Conservation (phyloP, 2,888 invertebrate species). For the Ellobium chinense region DNA sequence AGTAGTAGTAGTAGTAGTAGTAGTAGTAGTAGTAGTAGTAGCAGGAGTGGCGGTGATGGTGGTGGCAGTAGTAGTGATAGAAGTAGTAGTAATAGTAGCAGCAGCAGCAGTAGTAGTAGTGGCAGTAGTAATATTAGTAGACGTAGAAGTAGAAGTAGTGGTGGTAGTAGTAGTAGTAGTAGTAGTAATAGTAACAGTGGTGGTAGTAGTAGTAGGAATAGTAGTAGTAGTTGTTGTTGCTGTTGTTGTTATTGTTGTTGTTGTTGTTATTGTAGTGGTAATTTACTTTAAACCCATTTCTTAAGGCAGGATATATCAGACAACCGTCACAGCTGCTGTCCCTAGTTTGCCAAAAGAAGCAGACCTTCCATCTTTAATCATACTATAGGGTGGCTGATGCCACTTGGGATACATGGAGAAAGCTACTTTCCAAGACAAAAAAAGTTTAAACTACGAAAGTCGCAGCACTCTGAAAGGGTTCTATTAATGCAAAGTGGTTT, state of each 20-base stretch:
- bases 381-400: too few relatives aligned
- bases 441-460: too few relatives aligned
- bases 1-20: neutral
- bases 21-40: constrained; percentile 9
- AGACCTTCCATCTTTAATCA: too few relatives aligned
- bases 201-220: constrained; percentile 26
- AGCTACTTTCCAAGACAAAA: too few relatives aligned
- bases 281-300: too few relatives aligned
- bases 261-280: constrained; percentile 11
- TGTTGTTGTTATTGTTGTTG: constrained; percentile 17
- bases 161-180: constrained; percentile 27
- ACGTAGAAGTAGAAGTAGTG: constrained; percentile 10
- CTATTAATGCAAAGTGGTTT: too few relatives aligned
- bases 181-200: constrained; percentile 8
- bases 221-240: constrained; percentile 26
- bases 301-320: too few relatives aligned
- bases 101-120: constrained; percentile 4
- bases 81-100: constrained; percentile 14
- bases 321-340: too few relatives aligned
- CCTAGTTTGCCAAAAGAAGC: too few relatives aligned
- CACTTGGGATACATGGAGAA: too few relatives aligned
- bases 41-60: too few relatives aligned
- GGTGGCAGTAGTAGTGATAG: neutral
- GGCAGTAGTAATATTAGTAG: neutral
- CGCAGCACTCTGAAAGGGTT: too few relatives aligned